phyloP scores from a whole-genome alignment of 2,113 vertebrate genomes.

The Heliornis fulica region DNA sequence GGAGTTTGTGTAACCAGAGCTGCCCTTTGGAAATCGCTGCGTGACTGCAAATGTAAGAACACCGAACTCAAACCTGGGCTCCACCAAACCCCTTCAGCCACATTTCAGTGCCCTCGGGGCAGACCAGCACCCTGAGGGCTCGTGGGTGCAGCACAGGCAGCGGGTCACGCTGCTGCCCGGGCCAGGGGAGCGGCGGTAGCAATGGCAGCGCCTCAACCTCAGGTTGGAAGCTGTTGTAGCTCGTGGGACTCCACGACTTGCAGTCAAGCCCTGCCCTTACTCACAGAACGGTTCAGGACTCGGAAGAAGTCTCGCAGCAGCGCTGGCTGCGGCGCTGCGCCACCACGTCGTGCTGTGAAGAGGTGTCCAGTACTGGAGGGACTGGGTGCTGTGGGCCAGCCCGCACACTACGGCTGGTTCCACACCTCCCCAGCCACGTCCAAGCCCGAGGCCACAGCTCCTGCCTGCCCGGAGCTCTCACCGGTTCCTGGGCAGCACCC shows the following conservation, averaged over 20 bases:
- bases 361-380: too few species aligned
- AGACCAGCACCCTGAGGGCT: neutral
- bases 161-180: fast-evolving
- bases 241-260: neutral
- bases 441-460: too few species aligned
- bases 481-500: neutral
- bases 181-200: neutral
- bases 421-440: neutral
- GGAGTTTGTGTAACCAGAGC: slow-evolving; percentile 34
- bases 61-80: neutral
- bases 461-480: fast-evolving
- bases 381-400: neutral
- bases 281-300: neutral
- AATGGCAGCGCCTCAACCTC: neutral
- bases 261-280: neutral
- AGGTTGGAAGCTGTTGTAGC: neutral
- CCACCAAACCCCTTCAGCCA: neutral
- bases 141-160: neutral
- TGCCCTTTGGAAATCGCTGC: slow-evolving; percentile 40
- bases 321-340: neutral
- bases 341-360: neutral
- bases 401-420: neutral
- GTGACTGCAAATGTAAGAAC: neutral
- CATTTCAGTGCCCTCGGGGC: neutral
- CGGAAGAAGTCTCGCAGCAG: too few species aligned